phyloP scores from a whole-genome alignment of 2,888 invertebrate genomes.

The Drosophila borborema region DNA sequence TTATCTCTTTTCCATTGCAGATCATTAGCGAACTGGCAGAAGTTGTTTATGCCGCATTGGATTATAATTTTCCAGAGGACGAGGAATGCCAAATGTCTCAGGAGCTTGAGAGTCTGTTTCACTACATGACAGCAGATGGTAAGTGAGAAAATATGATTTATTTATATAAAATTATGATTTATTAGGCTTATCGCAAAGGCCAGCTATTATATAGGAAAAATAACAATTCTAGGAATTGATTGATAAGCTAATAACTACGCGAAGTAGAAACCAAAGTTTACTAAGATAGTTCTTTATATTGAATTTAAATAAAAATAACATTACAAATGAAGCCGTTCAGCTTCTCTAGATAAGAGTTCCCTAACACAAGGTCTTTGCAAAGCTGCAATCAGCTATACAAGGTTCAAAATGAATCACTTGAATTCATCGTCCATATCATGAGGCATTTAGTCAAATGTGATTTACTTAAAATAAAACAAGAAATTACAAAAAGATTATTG shows the following conservation, averaged over 20 bases:
- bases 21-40: constrained; percentile 92
- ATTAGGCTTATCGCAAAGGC: not conserved
- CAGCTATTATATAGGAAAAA: not conserved
- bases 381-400: constrained; percentile 21
- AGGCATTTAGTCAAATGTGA: constrained; percentile 6
- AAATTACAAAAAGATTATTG: constrained; percentile 8
- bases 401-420: constrained; percentile 41
- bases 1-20: constrained; percentile 86
- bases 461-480: not conserved
- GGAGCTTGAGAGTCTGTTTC: constrained; percentile 94
- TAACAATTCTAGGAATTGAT: not conserved
- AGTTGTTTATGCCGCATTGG: constrained; percentile 94
- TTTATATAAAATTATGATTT: no score
- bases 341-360: constrained; percentile 27
- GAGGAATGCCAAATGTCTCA: constrained; percentile 95
- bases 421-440: not conserved
- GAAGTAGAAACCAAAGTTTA: not conserved
- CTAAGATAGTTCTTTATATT: not conserved
- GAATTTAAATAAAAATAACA: not conserved
- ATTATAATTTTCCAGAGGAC: constrained; percentile 93
- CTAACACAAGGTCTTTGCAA: constrained; percentile 10
- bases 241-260: no score
- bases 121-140: constrained; percentile 92
- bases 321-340: constrained; percentile 1
- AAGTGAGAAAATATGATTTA: constrained; percentile 61